phyloP scores from a whole-genome alignment of 2,113 vertebrate genomes.

The human region GRCh38 chr15:48176001-48176500 shows the following conservation, averaged over 20 bases:
- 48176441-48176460: neutral
- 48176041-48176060: neutral
- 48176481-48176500: neutral
- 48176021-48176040: conserved; percentile 15
- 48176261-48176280: neutral
- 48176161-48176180: conserved; percentile 28
- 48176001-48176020: neutral
- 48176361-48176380: neutral
- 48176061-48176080: neutral
- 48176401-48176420: neutral
- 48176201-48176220: neutral
- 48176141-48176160: conserved; percentile 5
- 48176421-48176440: conserved; percentile 15
- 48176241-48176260: neutral
- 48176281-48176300: neutral
- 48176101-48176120: conserved; percentile 10
- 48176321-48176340: neutral
- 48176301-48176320: neutral
- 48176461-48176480: conserved; percentile 31
- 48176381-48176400: conserved; percentile 44
- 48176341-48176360: conserved; percentile 8
- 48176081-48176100: neutral
- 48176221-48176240: neutral
- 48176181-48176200: neutral
- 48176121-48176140: conserved; percentile 36